phyloP scores from a whole-genome alignment of 2,888 invertebrate genomes.

The Phalera bucephala region DNA sequence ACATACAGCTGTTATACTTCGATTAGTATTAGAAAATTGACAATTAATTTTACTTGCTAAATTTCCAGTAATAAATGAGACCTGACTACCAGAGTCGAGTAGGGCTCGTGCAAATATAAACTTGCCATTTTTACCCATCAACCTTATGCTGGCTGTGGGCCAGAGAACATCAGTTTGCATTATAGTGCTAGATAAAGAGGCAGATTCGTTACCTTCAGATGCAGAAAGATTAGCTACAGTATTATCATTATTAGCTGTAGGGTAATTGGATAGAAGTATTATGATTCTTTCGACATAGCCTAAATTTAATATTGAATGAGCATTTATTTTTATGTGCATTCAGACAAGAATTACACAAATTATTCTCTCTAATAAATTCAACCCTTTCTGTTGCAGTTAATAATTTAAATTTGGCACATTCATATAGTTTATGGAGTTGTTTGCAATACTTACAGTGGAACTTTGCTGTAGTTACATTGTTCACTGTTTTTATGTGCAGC shows the following conservation, averaged over 20 bases:
- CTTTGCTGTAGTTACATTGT: neutral
- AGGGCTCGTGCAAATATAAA: neutral
- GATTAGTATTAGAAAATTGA: neutral
- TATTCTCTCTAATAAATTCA: neutral
- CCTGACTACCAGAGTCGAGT: neutral
- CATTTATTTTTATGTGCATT: neutral
- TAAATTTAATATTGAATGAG: neutral
- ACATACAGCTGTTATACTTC: neutral
- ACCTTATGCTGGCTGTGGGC: neutral
- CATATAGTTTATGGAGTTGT: neutral
- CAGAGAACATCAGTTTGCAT: neutral
- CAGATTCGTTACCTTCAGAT: neutral
- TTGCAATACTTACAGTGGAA: neutral
- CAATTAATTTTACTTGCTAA: neutral
- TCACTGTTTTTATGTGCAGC: neutral
- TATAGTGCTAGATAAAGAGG: neutral
- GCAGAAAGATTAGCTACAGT: neutral
- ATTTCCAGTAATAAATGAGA: neutral
- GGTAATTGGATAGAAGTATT: neutral
- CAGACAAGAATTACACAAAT: neutral
- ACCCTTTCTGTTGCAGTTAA: neutral
- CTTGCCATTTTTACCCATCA: neutral
- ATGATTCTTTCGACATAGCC: neutral
- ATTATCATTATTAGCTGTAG: too few species aligned
- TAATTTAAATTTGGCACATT: slow-evolving; percentile 2